These are phyloP conservation scores for Phrynosoma platyrhinos DNA, from an alignment of 2,113 vertebrate species.

Conservation along the genomic window DNA sequence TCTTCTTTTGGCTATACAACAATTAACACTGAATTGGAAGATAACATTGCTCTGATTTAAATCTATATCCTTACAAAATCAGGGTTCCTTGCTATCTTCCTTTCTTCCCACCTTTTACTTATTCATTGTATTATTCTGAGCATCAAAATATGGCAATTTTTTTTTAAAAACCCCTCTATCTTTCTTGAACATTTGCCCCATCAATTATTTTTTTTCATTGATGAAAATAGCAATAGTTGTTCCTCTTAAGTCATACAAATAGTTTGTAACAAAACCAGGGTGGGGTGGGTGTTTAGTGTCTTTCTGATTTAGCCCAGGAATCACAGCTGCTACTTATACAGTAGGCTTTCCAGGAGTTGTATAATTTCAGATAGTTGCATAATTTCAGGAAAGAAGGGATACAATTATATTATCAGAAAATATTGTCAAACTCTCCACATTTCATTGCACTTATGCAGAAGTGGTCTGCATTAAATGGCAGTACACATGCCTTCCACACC, in stretches of 20 bases:
- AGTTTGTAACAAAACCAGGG: conserved; percentile 31
- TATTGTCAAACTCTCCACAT: conserved; percentile 25
- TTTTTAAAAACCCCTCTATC: not conserved
- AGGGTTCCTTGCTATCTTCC: not conserved
- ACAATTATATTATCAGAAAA: conserved; percentile 51
- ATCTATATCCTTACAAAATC: not conserved
- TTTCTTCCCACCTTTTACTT: not conserved
- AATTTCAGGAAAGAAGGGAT: conserved; percentile 62
- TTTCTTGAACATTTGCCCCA: not conserved
- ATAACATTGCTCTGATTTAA: not conserved
- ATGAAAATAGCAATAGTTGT: conserved; percentile 6
- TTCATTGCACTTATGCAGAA: not conserved
- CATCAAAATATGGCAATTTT: not conserved
- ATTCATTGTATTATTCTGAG: not conserved
- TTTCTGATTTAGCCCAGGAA: conserved; percentile 49
- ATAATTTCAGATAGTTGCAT: too few relatives aligned
- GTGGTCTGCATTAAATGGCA: not conserved
- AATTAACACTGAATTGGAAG: not conserved
- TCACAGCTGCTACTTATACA: conserved; percentile 42
- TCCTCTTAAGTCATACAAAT: conserved; percentile 29
- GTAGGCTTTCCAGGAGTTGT: conserved; percentile 56
- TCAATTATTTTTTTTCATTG: conserved; percentile 5
- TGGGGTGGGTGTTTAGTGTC: not conserved
- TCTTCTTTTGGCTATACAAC: not conserved
- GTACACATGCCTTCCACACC: not conserved